Percentiles rank a stretch among this genome's conserved stretches.
Conservation (phyloP, 1,140 invertebrate genomes). For the Stenopsyche tienmushanensis region DNA sequence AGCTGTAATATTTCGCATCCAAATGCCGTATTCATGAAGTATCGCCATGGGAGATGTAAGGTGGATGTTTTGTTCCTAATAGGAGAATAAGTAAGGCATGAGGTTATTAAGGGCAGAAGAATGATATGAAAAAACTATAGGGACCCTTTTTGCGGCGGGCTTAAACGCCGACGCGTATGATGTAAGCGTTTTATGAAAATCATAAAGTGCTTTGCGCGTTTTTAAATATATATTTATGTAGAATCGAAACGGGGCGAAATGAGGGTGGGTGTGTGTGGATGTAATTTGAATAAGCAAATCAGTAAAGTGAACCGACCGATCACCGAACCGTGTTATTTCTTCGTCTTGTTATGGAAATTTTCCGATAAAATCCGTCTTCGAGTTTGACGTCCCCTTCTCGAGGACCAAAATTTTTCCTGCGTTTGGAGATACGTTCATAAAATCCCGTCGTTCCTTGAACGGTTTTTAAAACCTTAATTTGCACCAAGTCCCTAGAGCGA, state of each 20-base stretch:
- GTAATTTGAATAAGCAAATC: conserved; percentile 21
- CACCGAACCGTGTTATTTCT: conserved; percentile 37
- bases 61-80: conserved; percentile 16
- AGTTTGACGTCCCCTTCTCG: conserved; percentile 28
- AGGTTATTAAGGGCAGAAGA: conserved; percentile 19
- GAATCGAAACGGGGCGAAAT: too few species aligned
- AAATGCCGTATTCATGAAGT: conserved; percentile 22
- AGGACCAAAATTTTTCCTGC: not conserved
- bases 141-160: too few species aligned
- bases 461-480: conserved; percentile 24
- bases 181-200: too few species aligned
- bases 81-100: conserved; percentile 27
- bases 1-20: conserved; percentile 17
- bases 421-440: too few species aligned
- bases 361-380: conserved; percentile 36
- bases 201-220: conserved; percentile 9
- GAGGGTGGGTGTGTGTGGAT: conserved; percentile 7
- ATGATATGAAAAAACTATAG: conserved; percentile 5
- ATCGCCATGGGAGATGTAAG: conserved; percentile 19
- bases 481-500: not conserved
- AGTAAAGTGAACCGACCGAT: not conserved
- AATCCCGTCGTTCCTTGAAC: conserved; percentile 9
- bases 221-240: too few species aligned
- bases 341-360: conserved; percentile 40
- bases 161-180: too few species aligned